A percentile compares a stretch with the other conserved stretches of the same genome.
These are phyloP conservation scores for Neodiprion pinetum DNA, from an alignment of 1,140 invertebrate species.

Conservation along the genomic window DNA sequence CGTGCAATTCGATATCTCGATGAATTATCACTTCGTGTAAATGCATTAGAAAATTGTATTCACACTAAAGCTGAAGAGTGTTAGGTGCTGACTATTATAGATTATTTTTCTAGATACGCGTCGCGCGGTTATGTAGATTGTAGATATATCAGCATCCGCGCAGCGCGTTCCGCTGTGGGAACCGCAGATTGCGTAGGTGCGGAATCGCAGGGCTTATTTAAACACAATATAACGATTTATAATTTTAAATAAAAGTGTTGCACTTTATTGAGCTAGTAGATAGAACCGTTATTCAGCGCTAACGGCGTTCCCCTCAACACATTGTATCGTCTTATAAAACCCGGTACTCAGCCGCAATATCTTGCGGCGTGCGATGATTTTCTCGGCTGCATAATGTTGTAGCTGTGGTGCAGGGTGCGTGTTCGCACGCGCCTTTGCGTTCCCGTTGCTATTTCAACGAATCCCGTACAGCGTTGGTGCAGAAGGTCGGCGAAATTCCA, in stretches of 20 bases:
- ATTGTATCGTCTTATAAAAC: neutral
- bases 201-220: neutral
- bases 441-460: conserved; percentile 5
- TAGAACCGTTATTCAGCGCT: neutral
- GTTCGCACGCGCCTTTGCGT: neutral
- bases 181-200: no score
- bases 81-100: no score
- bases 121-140: no score
- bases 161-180: no score
- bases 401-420: neutral
- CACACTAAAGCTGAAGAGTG: no score
- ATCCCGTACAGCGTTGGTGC: neutral
- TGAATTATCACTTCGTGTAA: no score
- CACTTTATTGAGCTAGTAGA: neutral
- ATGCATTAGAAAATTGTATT: no score
- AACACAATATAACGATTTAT: conserved; percentile 1
- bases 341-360: neutral
- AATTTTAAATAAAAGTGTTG: neutral
- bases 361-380: neutral
- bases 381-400: neutral
- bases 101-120: no score
- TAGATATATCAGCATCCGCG: no score
- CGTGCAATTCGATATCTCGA: no score
- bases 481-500: no score
- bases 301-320: no score